Evolutionary conservation across 2,113 vertebrate genomes (phyloP), one percentile per base, ranked within the genome.

Genomic region (Hylia prasina): DNA sequence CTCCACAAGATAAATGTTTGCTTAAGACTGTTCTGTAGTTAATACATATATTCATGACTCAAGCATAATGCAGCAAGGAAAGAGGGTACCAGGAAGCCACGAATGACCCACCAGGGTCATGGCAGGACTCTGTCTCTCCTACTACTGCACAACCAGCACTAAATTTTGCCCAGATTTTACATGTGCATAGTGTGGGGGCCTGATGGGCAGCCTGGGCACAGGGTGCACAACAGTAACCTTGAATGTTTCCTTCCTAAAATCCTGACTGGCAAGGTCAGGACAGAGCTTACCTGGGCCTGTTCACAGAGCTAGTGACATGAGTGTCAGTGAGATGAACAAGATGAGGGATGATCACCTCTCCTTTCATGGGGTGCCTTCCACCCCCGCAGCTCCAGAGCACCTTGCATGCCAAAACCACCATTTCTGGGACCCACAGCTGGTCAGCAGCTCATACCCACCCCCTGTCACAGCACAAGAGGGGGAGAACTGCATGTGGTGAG

Each of bases 21-120:
- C 85, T 94, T 90, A 85, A 82, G 91, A 93, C 75, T 82, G 6
- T 85, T 71, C 81, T 79, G 71, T 82, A 69, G 75, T 89, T 96
- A 95, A 96, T 95, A 79, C 91, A 82, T 91, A 86, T 95, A 96
- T 96, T 96, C 90, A 94, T 95, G 94, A 91, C 82, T 90, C 56
- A 50, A 82, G 39, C 6, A 0, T 1, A 13, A 80, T 70, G 89
- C 81, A 89, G 75, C 3, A 10, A 90, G 60, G 45, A 56, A 75
- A 69, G n/a, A 93, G 42, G 61, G 54, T 65, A 87, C 50, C 0
- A 1, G 81, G 11, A 82, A 89, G 61, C 66, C 0, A 0, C 3
- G 10, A 80, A 65, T 21, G 50, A 87, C 69, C 31, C 12, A 2
- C 4, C 37, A 40, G 71, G 87, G 56, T 39, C 6, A 8, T 45